Evolutionary conservation across 2,113 vertebrate species (phyloP).

Genomic region (Megaptera novaeangliae): DNA sequence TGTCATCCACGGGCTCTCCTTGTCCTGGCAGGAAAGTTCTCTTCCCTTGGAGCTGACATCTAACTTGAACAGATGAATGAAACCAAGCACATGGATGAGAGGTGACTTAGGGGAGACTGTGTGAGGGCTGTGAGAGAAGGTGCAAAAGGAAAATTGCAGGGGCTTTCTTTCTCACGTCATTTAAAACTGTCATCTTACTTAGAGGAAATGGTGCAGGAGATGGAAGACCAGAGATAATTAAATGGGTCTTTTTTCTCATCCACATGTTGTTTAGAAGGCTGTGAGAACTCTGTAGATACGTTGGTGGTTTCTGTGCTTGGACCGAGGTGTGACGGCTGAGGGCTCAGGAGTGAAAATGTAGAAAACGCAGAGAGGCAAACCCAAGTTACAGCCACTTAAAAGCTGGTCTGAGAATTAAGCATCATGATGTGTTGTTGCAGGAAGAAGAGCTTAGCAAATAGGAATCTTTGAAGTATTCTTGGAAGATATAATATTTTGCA

Average conservation of each 20-base stretch:
- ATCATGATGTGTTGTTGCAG: accelerated
- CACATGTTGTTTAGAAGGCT: accelerated
- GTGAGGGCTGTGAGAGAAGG: neutral
- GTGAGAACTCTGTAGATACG: neutral
- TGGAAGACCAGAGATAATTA: neutral
- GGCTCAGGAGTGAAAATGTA: neutral
- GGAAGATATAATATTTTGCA: neutral
- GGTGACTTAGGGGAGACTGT: too few species aligned
- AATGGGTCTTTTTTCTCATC: neutral
- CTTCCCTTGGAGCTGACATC: accelerated
- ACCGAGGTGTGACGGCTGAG: neutral
- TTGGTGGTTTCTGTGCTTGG: neutral
- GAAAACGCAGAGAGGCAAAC: neutral
- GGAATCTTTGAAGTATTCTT: neutral
- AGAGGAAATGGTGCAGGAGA: neutral
- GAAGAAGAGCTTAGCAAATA: accelerated
- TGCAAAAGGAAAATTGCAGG: neutral
- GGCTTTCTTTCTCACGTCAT: neutral
- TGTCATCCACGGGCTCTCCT: accelerated
- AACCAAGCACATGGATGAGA: neutral
- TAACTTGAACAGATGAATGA: neutral
- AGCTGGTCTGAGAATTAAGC: neutral
- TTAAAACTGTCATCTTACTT: accelerated
- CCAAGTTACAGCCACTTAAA: accelerated
- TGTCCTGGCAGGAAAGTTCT: neutral